Base-by-base conservation (phyloP, 1,140 invertebrate species). In the Portunus trituberculatus region DNA sequence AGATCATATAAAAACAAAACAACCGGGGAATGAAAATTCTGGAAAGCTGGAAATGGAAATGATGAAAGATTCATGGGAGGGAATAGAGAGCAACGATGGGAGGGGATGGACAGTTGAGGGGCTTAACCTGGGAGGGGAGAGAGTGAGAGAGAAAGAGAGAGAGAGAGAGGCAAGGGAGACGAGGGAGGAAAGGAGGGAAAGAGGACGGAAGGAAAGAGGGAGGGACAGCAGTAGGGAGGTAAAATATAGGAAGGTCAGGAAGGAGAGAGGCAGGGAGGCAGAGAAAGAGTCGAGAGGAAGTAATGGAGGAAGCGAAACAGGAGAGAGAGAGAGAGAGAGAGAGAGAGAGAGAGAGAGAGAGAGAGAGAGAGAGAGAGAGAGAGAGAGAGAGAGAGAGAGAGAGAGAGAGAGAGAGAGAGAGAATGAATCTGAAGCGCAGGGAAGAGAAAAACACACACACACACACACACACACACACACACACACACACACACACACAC, bases 11-110 rank as follows among this genome's bases (percentile, higher is more conserved):
- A 59, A 93, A 93, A 93, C 39, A 46, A 93, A 52, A 86, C 20
- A 86, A 48, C 92, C 12, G 45, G 46, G 39, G 32, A 93, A 93
- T 67, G 86, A 93, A 88, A 93, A 93, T 67, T 87, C 84, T 87
- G 84, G 93, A 93, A 52, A 88, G 93, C 84, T 93, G 93, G 93
- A 93, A 93, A 93, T 93, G 93, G 93, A 93, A 93, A 93, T 93
- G 67, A 93, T 93, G 84, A 93, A 93, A 93, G 93, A 93, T 93
- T 88, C 93, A 93, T 87, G n/a, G 52, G 45, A n/a, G 83, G 46
- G 93, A 67, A 67, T 32, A 93, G 86, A 89, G 91, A 82, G 76
- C 28, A 67, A 28, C 12, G 32, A 48, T 31, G 94, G 59, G 88
- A 31, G 76, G 93, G 67, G 28, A 67, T 59, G 86, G 84, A 84